phyloP scores from a whole-genome alignment of 2,113 vertebrate genomes.

The Takifugu flavidus region DNA sequence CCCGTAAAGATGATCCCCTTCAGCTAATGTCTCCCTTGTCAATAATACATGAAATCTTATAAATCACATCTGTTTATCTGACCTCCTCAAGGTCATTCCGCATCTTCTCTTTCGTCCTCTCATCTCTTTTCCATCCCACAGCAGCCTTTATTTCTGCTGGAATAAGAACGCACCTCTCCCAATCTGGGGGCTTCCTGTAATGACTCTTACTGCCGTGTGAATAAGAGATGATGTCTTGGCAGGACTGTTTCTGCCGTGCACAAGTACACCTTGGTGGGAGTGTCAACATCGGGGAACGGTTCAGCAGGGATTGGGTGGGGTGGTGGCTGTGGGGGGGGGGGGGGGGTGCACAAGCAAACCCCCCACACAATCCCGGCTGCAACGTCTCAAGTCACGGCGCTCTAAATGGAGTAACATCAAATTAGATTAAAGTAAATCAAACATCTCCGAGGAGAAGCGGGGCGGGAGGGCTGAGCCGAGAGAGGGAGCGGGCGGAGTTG shows the following conservation, averaged over 20 bases:
- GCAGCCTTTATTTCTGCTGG: slow-evolving; percentile 29
- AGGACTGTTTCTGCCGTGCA: slow-evolving; percentile 22
- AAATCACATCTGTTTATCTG: slow-evolving; percentile 50
- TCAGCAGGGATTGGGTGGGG: too few species aligned
- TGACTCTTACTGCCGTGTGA: slow-evolving; percentile 35
- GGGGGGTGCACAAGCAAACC: background rate
- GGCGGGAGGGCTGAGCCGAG: slow-evolving; percentile 25
- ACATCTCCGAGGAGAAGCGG: slow-evolving; percentile 45
- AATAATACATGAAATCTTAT: slow-evolving; percentile 66
- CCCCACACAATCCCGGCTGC: slow-evolving; percentile 49
- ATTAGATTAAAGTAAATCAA: slow-evolving; percentile 69
- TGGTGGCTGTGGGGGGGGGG: slow-evolving; percentile 4
- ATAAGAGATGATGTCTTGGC: slow-evolving; percentile 61
- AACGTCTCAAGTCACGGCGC: slow-evolving; percentile 56
- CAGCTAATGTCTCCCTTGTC: slow-evolving; percentile 47
- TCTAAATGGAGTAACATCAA: slow-evolving; percentile 69
- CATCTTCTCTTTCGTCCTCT: slow-evolving; percentile 14
- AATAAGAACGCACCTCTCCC: slow-evolving; percentile 27
- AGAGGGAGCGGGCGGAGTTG: slow-evolving; percentile 6
- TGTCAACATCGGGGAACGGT: slow-evolving; percentile 10
- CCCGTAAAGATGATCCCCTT: slow-evolving; percentile 35
- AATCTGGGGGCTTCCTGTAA: slow-evolving; percentile 12
- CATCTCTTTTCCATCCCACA: slow-evolving; percentile 26
- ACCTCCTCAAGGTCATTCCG: slow-evolving; percentile 40
- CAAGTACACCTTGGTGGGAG: slow-evolving; percentile 34